phyloP scores from a whole-genome alignment of 1,140 invertebrate genomes.

The Probaryconus sp. region DNA sequence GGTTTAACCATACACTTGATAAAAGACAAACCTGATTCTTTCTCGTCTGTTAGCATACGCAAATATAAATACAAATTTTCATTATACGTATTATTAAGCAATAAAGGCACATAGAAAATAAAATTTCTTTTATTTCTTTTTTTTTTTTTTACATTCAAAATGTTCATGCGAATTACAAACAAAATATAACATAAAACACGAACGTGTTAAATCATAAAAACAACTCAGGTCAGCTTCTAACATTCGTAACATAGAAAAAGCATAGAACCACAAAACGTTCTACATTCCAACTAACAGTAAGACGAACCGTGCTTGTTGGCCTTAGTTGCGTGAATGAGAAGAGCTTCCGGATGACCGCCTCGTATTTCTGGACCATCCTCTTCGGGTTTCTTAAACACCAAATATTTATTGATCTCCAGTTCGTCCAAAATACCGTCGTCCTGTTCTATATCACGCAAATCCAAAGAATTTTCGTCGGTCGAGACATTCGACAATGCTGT shows the following conservation, averaged over 20 bases:
- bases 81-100: background rate
- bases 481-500: slow-evolving; percentile 73
- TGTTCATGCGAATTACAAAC: slow-evolving; percentile 17
- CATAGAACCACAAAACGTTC: slow-evolving; percentile 45
- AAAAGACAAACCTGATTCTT: slow-evolving; percentile 78
- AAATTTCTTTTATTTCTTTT: background rate
- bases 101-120: background rate
- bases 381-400: slow-evolving; percentile 86
- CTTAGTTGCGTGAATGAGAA: slow-evolving; percentile 95
- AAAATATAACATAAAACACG: slow-evolving; percentile 18
- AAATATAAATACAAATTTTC: slow-evolving; percentile 1
- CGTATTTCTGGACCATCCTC: slow-evolving; percentile 93
- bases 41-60: slow-evolving; percentile 75
- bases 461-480: slow-evolving; percentile 72
- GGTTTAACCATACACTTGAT: slow-evolving; percentile 12
- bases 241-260: slow-evolving; percentile 29
- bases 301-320: slow-evolving; percentile 89
- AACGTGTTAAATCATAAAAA: slow-evolving; percentile 25
- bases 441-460: slow-evolving; percentile 74
- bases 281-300: slow-evolving; percentile 55
- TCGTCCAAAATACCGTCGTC: slow-evolving; percentile 83
- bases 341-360: slow-evolving; percentile 92
- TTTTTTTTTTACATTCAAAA: slow-evolving; percentile 15
- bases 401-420: slow-evolving; percentile 87
- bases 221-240: slow-evolving; percentile 42